These are phyloP conservation scores for Scytalopus superciliaris DNA, from an alignment of 2,113 vertebrate genomes.

Conservation along the genomic window DNA sequence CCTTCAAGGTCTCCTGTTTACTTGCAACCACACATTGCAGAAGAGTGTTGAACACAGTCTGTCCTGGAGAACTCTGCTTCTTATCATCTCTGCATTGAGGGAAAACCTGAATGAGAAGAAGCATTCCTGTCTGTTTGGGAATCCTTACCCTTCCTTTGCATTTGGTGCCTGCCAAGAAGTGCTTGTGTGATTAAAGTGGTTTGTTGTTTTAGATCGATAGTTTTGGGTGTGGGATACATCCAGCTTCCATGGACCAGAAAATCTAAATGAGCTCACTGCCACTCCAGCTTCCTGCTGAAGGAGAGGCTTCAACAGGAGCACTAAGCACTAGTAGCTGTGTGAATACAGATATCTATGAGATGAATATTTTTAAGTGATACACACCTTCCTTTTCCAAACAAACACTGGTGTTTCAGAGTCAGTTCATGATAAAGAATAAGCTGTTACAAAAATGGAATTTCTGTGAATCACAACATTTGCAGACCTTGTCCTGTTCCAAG, in stretches of 20 bases:
- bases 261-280: not conserved
- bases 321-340: not conserved
- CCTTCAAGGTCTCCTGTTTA: not conserved
- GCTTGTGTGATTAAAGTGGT: not conserved
- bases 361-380: not conserved
- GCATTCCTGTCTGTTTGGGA: not conserved
- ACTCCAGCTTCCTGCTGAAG: not conserved
- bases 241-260: not conserved
- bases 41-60: not conserved
- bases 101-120: conserved; percentile 24
- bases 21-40: not conserved
- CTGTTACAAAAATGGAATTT: not conserved
- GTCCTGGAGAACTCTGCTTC: not conserved
- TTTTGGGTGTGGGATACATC: not conserved
- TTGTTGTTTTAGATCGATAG: not conserved
- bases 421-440: not conserved
- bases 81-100: not conserved
- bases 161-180: conserved; percentile 1
- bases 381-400: not conserved
- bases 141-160: not conserved
- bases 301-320: not conserved
- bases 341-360: not conserved
- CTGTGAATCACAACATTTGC: not conserved
- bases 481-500: not conserved
- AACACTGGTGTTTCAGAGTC: not conserved